Conservation (phyloP, 2,888 invertebrate species). For the Callyntrura sp. region DNA sequence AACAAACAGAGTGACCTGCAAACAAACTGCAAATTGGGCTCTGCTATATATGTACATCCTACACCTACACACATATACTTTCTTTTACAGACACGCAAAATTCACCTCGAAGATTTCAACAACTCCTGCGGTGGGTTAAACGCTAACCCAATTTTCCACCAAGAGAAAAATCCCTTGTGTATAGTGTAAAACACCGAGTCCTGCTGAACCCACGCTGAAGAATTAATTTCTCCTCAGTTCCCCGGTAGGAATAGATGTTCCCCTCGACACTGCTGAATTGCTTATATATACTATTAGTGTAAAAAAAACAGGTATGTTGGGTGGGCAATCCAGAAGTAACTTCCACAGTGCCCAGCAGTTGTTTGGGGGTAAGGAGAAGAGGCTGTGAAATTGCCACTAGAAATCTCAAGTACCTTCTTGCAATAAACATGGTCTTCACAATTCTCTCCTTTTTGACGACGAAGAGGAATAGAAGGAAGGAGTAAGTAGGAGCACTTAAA, state of each 20-base stretch:
- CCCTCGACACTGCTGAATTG: constrained; percentile 55
- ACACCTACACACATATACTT: no score
- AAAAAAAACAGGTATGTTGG: not conserved
- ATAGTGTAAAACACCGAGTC: not conserved
- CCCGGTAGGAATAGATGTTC: constrained; percentile 3
- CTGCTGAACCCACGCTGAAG: not conserved
- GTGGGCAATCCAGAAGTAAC: not conserved
- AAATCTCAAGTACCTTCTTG: constrained; percentile 63
- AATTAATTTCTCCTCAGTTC: constrained; percentile 58
- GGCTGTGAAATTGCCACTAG: constrained; percentile 72
- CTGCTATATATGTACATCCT: no score
- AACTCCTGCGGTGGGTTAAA: constrained; percentile 33
- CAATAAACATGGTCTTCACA: constrained; percentile 63
- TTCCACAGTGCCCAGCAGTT: not conserved
- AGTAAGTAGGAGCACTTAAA: constrained; percentile 42
- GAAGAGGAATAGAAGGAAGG: not conserved
- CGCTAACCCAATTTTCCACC: not conserved
- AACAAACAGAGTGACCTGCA: constrained; percentile 52
- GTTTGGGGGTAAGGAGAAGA: constrained; percentile 46
- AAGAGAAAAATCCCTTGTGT: not conserved
- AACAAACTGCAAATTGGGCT: constrained; percentile 16
- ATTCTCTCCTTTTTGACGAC: not conserved
- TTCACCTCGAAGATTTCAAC: constrained; percentile 19
- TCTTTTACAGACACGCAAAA: no score
- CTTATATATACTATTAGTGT: constrained; percentile 36